These are phyloP conservation scores for Creontiades dilutus DNA, from an alignment of 2,888 invertebrate genomes.

Conservation along the genomic window DNA sequence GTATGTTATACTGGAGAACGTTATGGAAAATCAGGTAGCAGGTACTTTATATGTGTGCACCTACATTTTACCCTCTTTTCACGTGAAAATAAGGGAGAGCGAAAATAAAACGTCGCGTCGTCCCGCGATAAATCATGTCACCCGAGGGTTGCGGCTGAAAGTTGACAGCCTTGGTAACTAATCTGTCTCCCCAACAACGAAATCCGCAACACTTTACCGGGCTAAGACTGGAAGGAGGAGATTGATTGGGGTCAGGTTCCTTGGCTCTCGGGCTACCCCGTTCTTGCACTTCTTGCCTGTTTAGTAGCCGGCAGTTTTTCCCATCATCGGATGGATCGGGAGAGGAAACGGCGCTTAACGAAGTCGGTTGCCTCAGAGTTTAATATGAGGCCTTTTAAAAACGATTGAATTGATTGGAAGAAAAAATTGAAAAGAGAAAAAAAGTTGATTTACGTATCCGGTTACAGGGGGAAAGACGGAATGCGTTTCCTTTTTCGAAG, in stretches of 20 bases:
- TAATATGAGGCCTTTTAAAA: too few species aligned
- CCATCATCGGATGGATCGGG: background rate
- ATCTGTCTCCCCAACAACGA: slow-evolving; percentile 53
- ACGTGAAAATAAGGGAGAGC: background rate
- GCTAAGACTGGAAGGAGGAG: slow-evolving; percentile 33
- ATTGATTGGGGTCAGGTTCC: slow-evolving; percentile 36
- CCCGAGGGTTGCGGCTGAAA: slow-evolving; percentile 43
- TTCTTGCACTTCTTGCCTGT: slow-evolving; percentile 9
- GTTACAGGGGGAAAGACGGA: too few species aligned
- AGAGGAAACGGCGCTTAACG: too few species aligned
- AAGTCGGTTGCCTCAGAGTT: too few species aligned
- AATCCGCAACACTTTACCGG: slow-evolving; percentile 39
- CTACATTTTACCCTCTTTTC: background rate
- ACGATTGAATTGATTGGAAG: too few species aligned
- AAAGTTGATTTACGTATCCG: too few species aligned
- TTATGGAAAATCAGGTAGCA: too few species aligned
- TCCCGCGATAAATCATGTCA: slow-evolving; percentile 44
- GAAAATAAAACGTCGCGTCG: background rate
- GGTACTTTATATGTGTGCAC: too few species aligned
- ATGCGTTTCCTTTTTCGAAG: too few species aligned
- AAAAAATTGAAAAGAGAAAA: too few species aligned
- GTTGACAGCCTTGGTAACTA: slow-evolving; percentile 62
- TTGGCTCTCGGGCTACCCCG: slow-evolving; percentile 5
- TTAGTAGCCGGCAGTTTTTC: background rate
- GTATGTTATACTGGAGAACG: too few species aligned